Conservation (phyloP, 1,140 invertebrate species). For the Teleopsis dalmanni region DNA sequence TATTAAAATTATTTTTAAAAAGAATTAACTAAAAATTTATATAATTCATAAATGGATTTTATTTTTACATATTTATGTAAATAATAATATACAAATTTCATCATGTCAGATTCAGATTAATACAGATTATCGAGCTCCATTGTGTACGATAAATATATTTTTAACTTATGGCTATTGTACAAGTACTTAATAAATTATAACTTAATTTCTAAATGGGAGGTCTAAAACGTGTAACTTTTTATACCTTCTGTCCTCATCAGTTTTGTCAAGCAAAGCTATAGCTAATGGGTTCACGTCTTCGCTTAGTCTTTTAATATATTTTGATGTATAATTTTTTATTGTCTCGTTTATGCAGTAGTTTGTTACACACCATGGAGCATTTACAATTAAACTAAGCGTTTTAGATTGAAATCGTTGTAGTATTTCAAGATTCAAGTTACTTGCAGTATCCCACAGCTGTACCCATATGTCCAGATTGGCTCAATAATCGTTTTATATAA, state of each 20-base stretch:
- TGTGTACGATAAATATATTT: too few species aligned
- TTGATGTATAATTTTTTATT: background rate
- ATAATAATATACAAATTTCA: too few species aligned
- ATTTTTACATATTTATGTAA: too few species aligned
- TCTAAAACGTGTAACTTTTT: background rate
- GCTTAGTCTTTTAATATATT: background rate
- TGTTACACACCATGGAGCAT: background rate
- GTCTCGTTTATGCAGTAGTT: background rate
- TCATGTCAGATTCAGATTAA: too few species aligned
- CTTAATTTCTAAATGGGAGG: slow-evolving; percentile 1
- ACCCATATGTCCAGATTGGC: background rate
- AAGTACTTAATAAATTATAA: too few species aligned
- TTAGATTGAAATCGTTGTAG: background rate
- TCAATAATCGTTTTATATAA: background rate
- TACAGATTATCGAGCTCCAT: too few species aligned
- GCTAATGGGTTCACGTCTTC: background rate
- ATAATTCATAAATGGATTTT: too few species aligned
- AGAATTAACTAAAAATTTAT: too few species aligned
- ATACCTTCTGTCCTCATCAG: background rate
- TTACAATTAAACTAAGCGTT: background rate
- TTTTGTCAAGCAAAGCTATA: background rate
- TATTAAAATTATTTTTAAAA: too few species aligned
- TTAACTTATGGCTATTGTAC: too few species aligned
- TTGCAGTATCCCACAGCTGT: background rate
- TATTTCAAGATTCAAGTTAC: background rate